Base-by-base conservation (phyloP, 1,140 invertebrate species). In the Coptotermes formosanus region DNA sequence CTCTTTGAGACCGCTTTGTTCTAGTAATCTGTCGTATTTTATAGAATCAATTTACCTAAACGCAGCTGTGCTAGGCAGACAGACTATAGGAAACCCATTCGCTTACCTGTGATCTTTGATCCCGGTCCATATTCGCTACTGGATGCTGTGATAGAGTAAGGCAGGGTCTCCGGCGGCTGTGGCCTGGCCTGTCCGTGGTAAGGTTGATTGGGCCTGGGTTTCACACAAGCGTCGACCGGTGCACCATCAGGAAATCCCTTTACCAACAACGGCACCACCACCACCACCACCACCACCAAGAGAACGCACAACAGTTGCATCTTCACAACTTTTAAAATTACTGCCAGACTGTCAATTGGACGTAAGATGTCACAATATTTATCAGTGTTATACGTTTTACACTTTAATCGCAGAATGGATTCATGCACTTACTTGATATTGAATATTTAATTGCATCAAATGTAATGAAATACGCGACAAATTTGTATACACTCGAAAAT, bases 191-290 rank as follows among this genome's bases (percentile, higher is more conserved):
- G 92, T 48, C 95, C 94, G 88, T 96, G 95, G 90, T 96, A 94
- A 0, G 95, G 95, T 88, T 95, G 94, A 91, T 96, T 96, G 1
- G 93, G 92, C 43, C 93, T 91, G 38, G 93, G 92, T 88, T 95
- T 95, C 0, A 96, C 95, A 89, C 95, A 96, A 38, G 94, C 93
- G 89, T 96, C 95, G 19, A 96, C 93, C 0, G 95, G 95, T 9
- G 94, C 95, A 19, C 95, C 95, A 88, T 96, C 95, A 0, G 95
- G 95, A 88, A 96, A 96, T 52, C 89, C 92, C 21, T 83, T 45
- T 23, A 88, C 89, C 52, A 87, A 82, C 19, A 87, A 81, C 48
- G 75, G 48, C 32, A 86, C 21, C 4, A 19, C 44, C 6, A 38
- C 45, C 44, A 59, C 23, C 25, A 86, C 21, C 4, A 19, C 44